phyloP scores from a whole-genome alignment of 2,888 invertebrate genomes.

The Aphodius sticticus region DNA sequence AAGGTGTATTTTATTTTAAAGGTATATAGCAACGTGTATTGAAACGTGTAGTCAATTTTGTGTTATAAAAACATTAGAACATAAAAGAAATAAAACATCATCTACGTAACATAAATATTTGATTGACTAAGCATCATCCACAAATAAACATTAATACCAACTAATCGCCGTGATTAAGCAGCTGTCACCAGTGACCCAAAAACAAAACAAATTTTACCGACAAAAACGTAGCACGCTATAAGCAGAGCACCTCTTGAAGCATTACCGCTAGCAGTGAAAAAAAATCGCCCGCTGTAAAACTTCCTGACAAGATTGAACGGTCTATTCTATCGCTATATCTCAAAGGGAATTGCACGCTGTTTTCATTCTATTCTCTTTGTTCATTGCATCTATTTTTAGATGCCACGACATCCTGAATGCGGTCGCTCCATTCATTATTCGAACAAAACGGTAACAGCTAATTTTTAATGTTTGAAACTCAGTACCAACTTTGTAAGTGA shows the following conservation, averaged over 20 bases:
- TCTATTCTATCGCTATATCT: constrained; percentile 34
- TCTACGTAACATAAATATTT: too few relatives aligned
- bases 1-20: too few relatives aligned
- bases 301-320: constrained; percentile 42
- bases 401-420: not conserved
- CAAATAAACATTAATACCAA: not conserved
- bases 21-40: too few relatives aligned
- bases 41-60: too few relatives aligned
- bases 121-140: not conserved
- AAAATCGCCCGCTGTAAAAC: constrained; percentile 39
- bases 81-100: too few relatives aligned
- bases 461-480: not conserved
- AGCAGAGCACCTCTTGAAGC: not conserved
- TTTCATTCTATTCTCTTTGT: constrained; percentile 28
- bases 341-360: constrained; percentile 23
- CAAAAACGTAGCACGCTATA: not conserved
- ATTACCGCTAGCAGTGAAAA: constrained; percentile 15
- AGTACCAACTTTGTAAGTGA: not conserved
- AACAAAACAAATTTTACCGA: not conserved
- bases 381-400: not conserved
- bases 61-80: too few relatives aligned
- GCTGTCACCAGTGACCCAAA: not conserved
- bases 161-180: not conserved
- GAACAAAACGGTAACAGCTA: not conserved
- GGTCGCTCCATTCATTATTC: not conserved